Evolutionary conservation across 1,140 invertebrate species (phyloP).

Genomic region (Lepidurus arcticus): DNA sequence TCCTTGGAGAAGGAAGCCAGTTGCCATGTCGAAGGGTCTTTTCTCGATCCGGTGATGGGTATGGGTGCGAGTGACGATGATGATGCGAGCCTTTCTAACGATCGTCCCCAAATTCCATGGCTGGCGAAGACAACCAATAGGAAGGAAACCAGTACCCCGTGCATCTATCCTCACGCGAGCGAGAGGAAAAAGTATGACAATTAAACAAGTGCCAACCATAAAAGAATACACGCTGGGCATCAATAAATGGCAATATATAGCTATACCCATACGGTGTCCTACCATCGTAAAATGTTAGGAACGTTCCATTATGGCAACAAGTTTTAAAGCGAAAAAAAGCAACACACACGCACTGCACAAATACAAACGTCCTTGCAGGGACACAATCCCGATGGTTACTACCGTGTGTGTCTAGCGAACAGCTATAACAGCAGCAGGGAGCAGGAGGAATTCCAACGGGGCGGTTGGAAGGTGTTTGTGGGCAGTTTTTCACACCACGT

Average conservation of each 20-base stretch:
- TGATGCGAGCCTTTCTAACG: slow-evolving; percentile 5
- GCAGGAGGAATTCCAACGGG: slow-evolving; percentile 5
- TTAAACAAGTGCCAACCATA: not conserved
- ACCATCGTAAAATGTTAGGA: not conserved
- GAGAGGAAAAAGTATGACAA: not conserved
- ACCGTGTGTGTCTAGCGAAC: not conserved
- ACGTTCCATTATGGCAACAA: not conserved
- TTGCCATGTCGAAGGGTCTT: not conserved
- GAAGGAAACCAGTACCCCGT: not conserved
- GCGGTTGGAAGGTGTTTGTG: slow-evolving; percentile 9
- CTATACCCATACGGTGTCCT: not conserved
- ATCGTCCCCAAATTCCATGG: not conserved
- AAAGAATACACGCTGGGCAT: not conserved
- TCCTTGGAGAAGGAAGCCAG: not conserved
- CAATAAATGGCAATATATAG: not conserved
- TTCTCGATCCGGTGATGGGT: not conserved
- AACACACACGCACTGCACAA: slow-evolving; percentile 1
- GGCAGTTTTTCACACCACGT: slow-evolving; percentile 12
- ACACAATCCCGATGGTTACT: not conserved
- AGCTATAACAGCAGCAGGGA: not conserved
- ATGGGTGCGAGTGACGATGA: not conserved
- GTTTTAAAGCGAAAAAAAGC: not conserved
- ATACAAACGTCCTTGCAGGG: slow-evolving; percentile 21
- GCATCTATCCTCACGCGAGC: not conserved
- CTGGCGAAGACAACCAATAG: slow-evolving; percentile 7